Evolutionary conservation across 2,797 vertebrate genomes (phyloP), one percentile per base, ranked within the genome.

Genomic region (Masticophis lateralis): DNA sequence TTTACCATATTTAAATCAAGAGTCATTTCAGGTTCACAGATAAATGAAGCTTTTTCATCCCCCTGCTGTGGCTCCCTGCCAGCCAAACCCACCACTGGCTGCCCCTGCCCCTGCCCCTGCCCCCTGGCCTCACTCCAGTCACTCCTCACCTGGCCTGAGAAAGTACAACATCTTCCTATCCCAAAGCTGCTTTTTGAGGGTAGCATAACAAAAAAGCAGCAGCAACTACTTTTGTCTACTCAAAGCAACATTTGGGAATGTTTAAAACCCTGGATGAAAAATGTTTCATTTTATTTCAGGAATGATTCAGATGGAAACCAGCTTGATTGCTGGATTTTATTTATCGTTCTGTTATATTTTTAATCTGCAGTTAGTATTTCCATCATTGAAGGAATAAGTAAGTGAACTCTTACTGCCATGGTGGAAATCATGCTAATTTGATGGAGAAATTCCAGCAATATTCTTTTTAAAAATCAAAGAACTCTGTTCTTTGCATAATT

Each of bases 371-470:
- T 91, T 91, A 63, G 6, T 92, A 90, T 95, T 90, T 94, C 0
- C 63, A 20, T 91, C 86, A 91, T 0, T 91, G 63, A 56, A 89
- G 2, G 0, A 92, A 56, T 43, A 27, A 95, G 2, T 93, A 95
- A 91, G 94, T 88, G 69, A 92, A 79, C 87, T 92, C n/a, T 92
- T 47, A 96, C 95, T 96, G 86, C 91, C 90, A 2, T 88, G 90
- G 92, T 93, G 74, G 94, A 95, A 95, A 86, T 56, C 92, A 69
- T 90, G 61, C 92, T 94, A 90, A 92, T 93, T 89, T 47, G 93
- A 88, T 86, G 57, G 95, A 94, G 88, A 96, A 94, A 63, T 94
- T 90, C 92, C 91, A 93, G 63, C 47, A 94, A 93, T 88, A 93
- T 93, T 91, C 13, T 79, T 83, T 83, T 12, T 55, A 13, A 93